Conservation (phyloP, 2,797 vertebrate genomes). For the Rhynchotus rufescens region DNA sequence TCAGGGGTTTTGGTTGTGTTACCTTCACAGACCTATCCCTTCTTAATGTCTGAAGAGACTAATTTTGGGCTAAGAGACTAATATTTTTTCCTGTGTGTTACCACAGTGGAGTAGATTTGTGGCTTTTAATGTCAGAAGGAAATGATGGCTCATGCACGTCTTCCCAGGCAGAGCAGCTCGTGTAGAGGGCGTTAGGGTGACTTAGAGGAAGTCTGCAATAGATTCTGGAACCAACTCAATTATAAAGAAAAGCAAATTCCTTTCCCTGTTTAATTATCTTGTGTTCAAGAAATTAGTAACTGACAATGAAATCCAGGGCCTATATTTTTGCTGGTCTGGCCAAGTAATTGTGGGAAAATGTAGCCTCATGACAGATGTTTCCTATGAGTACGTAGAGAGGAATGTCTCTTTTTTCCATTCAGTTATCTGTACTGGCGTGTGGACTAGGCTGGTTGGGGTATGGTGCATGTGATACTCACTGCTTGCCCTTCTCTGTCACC, state of each 20-base stretch:
- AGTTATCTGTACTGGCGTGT: not conserved
- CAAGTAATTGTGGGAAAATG: not conserved
- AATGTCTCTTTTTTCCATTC: not conserved
- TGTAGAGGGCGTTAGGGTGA: not conserved
- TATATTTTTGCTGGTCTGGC: not conserved
- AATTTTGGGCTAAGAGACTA: slow-evolving; percentile 40
- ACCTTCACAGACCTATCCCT: slow-evolving; percentile 5
- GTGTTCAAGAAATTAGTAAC: slow-evolving; percentile 27
- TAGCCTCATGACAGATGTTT: not conserved
- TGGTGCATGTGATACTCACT: not conserved
- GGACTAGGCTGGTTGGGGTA: not conserved
- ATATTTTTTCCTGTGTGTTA: slow-evolving; percentile 18
- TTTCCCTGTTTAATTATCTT: not conserved
- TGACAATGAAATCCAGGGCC: not conserved
- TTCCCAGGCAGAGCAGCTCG: slow-evolving; percentile 24
- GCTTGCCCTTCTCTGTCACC: not conserved
- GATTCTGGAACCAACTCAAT: slow-evolving; percentile 15
- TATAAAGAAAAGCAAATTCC: not conserved
- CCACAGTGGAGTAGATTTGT: slow-evolving; percentile 31
- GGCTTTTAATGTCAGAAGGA: slow-evolving; percentile 59
- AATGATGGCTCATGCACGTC: slow-evolving; percentile 30
- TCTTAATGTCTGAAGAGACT: slow-evolving; percentile 35
- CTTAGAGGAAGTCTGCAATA: slow-evolving; percentile 15
- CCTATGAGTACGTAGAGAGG: not conserved
- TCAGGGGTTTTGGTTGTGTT: slow-evolving; percentile 18